Evolutionary conservation across 2,888 invertebrate species (phyloP).

Genomic region (Scaptomyza reducta): DNA sequence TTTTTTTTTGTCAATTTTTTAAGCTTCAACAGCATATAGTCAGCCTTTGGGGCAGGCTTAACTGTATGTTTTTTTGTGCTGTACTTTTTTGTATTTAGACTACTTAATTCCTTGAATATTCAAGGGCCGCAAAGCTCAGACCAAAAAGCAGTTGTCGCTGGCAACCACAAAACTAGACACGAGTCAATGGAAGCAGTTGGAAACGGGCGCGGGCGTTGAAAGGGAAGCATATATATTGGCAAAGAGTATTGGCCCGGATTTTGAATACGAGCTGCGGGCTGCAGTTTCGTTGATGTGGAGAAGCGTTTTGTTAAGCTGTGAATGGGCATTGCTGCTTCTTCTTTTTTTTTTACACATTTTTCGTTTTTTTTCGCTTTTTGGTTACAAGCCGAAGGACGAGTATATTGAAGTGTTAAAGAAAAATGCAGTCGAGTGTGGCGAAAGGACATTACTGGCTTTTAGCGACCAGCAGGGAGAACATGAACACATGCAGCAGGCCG

Average conservation of each 20-base stretch:
- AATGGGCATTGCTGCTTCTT: slow-evolving; percentile 43
- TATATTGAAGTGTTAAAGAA: slow-evolving; percentile 80
- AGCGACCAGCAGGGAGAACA: slow-evolving; percentile 65
- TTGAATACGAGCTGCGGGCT: slow-evolving; percentile 53
- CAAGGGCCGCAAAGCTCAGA: slow-evolving; percentile 44
- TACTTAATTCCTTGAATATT: slow-evolving; percentile 73
- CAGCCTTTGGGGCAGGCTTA: slow-evolving; percentile 44
- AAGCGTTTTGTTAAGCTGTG: slow-evolving; percentile 54
- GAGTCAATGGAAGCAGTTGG: slow-evolving; percentile 57
- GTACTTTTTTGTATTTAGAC: slow-evolving; percentile 44
- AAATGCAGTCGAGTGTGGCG: slow-evolving; percentile 79
- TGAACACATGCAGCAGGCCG: slow-evolving; percentile 47
- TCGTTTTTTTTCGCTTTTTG: slow-evolving; percentile 21
- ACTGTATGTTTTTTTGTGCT: slow-evolving; percentile 12
- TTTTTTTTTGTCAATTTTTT: slow-evolving; percentile 5
- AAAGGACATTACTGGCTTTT: slow-evolving; percentile 81
- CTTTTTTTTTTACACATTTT: slow-evolving; percentile 49
- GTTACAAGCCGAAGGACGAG: slow-evolving; percentile 53
- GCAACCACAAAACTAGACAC: slow-evolving; percentile 70
- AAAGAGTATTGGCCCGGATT: slow-evolving; percentile 57
- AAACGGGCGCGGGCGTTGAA: slow-evolving; percentile 4
- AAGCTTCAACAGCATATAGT: slow-evolving; percentile 23
- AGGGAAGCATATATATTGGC: slow-evolving; percentile 52
- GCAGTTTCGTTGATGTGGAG: slow-evolving; percentile 59
- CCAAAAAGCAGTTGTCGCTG: slow-evolving; percentile 71